A percentile compares a stretch with the other conserved stretches of the same genome.
phyloP scores from a whole-genome alignment of 1,140 invertebrate genomes.

The Cydia pomonella region DNA sequence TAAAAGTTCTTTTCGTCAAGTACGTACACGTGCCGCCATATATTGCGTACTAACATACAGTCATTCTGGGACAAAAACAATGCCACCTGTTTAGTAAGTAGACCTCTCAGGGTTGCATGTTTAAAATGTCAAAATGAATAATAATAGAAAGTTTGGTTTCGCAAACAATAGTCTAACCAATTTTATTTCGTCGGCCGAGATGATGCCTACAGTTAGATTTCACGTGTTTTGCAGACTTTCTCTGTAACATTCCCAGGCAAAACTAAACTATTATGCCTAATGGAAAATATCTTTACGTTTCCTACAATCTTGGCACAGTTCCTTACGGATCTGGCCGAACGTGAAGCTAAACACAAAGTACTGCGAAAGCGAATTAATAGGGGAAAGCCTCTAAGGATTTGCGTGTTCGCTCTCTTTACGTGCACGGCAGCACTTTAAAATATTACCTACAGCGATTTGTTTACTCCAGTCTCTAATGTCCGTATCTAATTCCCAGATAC shows the following conservation, averaged over 20 bases:
- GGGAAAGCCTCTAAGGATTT: conserved; percentile 75
- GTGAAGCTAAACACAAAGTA: conserved; percentile 44
- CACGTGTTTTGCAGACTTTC: conserved; percentile 23
- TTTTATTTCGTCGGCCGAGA: conserved; percentile 13
- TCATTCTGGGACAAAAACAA: conserved; percentile 1
- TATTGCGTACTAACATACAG: not conserved
- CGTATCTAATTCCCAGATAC: not conserved
- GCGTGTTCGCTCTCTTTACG: conserved; percentile 57
- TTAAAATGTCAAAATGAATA: conserved; percentile 31
- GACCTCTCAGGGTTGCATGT: conserved; percentile 21
- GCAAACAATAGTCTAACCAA: conserved; percentile 16
- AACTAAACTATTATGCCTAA: not conserved
- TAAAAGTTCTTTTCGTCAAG: not conserved
- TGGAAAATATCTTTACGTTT: conserved; percentile 32
- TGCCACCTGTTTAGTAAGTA: not conserved
- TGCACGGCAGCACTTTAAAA: conserved; percentile 34
- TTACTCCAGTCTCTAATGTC: not conserved
- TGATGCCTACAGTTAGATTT: conserved; percentile 25
- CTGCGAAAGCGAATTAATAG: conserved; percentile 76
- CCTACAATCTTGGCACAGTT: conserved; percentile 39
- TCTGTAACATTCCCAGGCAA: conserved; percentile 16
- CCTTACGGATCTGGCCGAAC: conserved; percentile 47
- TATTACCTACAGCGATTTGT: conserved; percentile 21
- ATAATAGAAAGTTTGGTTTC: conserved; percentile 26
- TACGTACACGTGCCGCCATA: not conserved